phyloP scores from a whole-genome alignment of 2,797 vertebrate genomes.

The Cirrhinus molitorella region DNA sequence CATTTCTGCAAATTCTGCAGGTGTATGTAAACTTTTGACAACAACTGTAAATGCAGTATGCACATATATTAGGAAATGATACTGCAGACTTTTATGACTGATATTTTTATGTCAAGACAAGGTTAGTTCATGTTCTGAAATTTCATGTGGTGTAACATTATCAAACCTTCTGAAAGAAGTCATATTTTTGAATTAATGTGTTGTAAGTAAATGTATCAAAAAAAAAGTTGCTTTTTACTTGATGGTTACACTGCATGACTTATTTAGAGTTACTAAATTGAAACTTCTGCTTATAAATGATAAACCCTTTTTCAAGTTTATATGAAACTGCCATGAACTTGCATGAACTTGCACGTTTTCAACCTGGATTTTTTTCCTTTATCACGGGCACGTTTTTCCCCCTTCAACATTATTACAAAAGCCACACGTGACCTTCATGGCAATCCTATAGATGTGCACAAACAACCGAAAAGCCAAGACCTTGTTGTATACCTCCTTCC shows the following conservation, averaged over 20 bases:
- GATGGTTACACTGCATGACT: neutral
- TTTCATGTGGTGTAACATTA: neutral
- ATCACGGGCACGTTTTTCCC: neutral
- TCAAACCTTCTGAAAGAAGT: too few species aligned
- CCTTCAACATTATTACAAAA: neutral
- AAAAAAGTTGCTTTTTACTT: neutral
- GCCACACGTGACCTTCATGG: slow-evolving; percentile 1
- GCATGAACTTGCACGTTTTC: neutral
- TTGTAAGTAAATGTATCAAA: too few species aligned
- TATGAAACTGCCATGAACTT: neutral
- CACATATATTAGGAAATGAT: too few species aligned
- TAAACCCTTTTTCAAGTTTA: too few species aligned
- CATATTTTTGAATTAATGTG: too few species aligned
- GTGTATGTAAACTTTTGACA: too few species aligned
- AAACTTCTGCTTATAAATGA: neutral
- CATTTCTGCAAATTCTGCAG: too few species aligned
- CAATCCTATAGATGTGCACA: slow-evolving; percentile 8
- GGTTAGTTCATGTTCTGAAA: neutral
- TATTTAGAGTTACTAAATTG: neutral
- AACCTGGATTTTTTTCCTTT: neutral
- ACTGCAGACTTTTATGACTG: too few species aligned
- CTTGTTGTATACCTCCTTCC: slow-evolving; percentile 48
- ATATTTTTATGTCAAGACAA: neutral
- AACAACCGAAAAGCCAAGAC: slow-evolving; percentile 37
- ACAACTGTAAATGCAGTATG: too few species aligned